Conservation (phyloP, 37 sponge, comb jelly and placozoan genomes). For the Crambe crambe region DNA sequence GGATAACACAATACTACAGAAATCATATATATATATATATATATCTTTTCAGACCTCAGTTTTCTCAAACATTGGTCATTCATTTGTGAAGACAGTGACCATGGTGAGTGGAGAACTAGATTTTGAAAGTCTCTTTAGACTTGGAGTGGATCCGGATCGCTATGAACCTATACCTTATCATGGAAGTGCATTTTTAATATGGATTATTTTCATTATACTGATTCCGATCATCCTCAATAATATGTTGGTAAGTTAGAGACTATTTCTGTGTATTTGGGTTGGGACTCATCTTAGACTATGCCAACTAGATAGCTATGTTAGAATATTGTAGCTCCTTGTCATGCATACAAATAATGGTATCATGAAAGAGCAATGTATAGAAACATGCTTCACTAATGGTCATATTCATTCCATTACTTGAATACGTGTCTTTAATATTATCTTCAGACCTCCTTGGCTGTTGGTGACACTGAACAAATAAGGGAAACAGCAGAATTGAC, state of each 20-base stretch:
- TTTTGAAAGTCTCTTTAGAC: constrained; percentile 69
- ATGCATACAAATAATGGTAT: no score
- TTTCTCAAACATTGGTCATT: constrained; percentile 44
- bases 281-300: not conserved
- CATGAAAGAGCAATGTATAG: no score
- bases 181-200: constrained; percentile 53
- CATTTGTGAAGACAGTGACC: constrained; percentile 74
- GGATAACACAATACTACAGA: no score
- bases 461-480: not conserved
- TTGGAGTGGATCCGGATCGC: not conserved
- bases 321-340: no score
- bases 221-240: constrained; percentile 91
- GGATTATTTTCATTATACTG: constrained; percentile 78
- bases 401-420: no score
- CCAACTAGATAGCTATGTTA: no score
- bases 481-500: not conserved
- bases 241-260: constrained; percentile 65
- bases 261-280: not conserved
- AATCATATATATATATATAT: no score
- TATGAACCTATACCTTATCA: constrained; percentile 24
- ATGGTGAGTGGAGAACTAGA: constrained; percentile 94
- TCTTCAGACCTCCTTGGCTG: not conserved
- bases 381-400: no score
- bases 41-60: constrained; percentile 41
- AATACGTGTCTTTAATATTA: not conserved